phyloP scores from a whole-genome alignment of 1,140 invertebrate species.

The Platyura marginata region DNA sequence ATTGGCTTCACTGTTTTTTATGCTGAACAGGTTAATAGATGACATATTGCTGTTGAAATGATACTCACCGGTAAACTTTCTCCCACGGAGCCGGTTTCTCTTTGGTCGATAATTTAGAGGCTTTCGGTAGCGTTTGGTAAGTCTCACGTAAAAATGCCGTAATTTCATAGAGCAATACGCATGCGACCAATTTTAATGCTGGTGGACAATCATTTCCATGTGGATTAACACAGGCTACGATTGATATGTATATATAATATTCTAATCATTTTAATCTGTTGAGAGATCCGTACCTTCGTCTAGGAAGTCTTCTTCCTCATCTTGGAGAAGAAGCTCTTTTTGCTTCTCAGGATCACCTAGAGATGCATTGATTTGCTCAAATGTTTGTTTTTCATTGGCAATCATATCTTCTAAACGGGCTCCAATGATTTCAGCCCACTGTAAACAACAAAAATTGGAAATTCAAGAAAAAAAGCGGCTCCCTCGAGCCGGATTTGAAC shows the following conservation, averaged over 20 bases:
- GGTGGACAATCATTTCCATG: constrained; percentile 77
- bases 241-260: constrained; percentile 3
- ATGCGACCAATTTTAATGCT: constrained; percentile 80
- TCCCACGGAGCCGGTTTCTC: constrained; percentile 61
- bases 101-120: constrained; percentile 42
- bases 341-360: constrained; percentile 67
- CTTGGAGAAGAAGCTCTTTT: constrained; percentile 67
- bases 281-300: constrained; percentile 60
- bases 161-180: constrained; percentile 86
- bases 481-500: constrained; percentile 50
- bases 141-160: constrained; percentile 94
- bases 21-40: constrained; percentile 4
- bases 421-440: constrained; percentile 50
- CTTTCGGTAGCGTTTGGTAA: constrained; percentile 64
- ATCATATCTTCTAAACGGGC: constrained; percentile 70
- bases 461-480: no score
- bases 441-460: no score
- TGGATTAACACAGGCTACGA: constrained; percentile 65
- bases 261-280: not conserved
- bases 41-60: constrained; percentile 1
- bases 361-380: constrained; percentile 44
- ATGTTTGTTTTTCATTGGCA: constrained; percentile 50
- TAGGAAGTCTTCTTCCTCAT: constrained; percentile 96
- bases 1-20: constrained; percentile 44
- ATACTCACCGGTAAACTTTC: constrained; percentile 40